Evolutionary conservation across 2,888 invertebrate genomes (phyloP), one percentile per base, ranked within the genome.

Genomic region (Yponomeuta sedellus): DNA sequence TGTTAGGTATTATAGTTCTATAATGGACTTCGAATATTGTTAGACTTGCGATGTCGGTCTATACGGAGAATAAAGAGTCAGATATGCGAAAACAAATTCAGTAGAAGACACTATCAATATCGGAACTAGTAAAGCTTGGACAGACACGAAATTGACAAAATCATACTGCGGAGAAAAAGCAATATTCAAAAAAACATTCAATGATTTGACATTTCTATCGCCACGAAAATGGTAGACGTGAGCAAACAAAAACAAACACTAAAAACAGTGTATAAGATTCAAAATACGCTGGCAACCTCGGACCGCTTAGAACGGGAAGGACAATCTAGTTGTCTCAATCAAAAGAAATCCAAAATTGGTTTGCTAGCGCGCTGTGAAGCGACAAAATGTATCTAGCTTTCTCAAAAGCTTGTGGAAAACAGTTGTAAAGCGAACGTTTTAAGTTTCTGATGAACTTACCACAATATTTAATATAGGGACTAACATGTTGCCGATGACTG

Each of bases 1-100:
- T 90, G 90, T 82, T 88, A 88, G 85, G 83, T 91, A 87, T 86
- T 78, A 86, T 84, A 75, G 88, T 87, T 88, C 86, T 78, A 82
- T 84, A 87, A 88, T 86, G 65, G 40, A 64, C 64, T 56, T 64
- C 64, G 64, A 64, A 64, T 64, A 57, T 39, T 64, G 64, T 64
- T 57, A 64, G 57, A 64, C 64, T 66, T 58, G 44, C 44, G 16
- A 63, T 10, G 44, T 63, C 44, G 63, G 22, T 20, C 40, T 44
- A 40, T 44, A 40, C 63, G 84, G 83, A 86, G 83, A 80, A 79
- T 81, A 75, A 81, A 79, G 83, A 82, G 85, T 86, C 87, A 88
- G 85, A 83, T 75, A 78, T 78, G 78, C 83, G 82, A 78, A 72
- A 78, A 81, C 25, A 80, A 82, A 81, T 62, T 62, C 63, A 81